Conservation (phyloP, 2,797 vertebrate genomes). For the Clarias laeviceps region DNA sequence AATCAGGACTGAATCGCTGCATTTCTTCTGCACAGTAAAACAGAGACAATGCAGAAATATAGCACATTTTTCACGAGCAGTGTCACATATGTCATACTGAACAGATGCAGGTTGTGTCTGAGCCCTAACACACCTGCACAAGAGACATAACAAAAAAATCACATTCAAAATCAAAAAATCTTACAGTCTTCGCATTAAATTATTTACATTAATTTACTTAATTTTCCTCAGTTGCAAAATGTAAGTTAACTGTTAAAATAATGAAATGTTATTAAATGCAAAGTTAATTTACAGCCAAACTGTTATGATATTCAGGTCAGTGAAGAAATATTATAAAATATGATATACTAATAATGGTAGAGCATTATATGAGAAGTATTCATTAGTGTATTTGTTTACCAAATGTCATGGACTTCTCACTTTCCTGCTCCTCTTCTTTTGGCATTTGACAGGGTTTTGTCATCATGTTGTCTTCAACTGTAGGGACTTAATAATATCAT, state of each 20-base stretch:
- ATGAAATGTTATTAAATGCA: neutral
- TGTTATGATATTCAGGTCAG: neutral
- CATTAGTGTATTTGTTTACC: neutral
- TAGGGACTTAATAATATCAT: neutral
- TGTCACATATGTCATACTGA: conserved; percentile 41
- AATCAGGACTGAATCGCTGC: neutral
- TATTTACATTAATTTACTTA: neutral
- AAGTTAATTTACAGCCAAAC: neutral
- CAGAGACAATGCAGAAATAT: conserved; percentile 44
- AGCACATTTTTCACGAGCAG: conserved; percentile 52
- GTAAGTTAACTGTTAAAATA: neutral
- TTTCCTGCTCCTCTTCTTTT: neutral
- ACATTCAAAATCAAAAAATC: neutral
- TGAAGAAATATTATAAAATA: neutral
- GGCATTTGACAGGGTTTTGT: neutral
- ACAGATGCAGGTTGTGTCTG: conserved; percentile 20
- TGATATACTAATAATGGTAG: neutral
- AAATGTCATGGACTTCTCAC: neutral
- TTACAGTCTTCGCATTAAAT: neutral
- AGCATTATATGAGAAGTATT: neutral
- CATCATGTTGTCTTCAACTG: neutral
- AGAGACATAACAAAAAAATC: neutral
- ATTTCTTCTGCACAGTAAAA: conserved; percentile 40
- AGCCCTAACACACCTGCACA: conserved; percentile 26
- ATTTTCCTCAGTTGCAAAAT: neutral